Conservation (phyloP, 2,113 vertebrate species). For the Eulemur macaco region DNA sequence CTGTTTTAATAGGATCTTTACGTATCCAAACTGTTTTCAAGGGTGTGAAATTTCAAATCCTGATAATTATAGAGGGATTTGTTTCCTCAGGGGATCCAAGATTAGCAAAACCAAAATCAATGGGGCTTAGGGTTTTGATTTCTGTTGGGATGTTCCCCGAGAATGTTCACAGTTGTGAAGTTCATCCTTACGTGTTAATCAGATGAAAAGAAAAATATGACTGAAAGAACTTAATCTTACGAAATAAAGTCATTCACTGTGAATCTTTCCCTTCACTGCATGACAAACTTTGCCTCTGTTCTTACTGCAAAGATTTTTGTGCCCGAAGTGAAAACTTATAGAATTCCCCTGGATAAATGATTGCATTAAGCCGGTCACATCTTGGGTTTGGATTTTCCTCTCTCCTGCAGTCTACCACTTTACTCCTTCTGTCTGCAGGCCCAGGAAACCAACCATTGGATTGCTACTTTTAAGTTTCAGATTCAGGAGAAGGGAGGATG, state of each 20-base stretch:
- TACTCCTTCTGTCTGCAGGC: neutral
- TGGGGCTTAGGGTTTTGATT: neutral
- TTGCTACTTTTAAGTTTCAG: neutral
- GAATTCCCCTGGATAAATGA: neutral
- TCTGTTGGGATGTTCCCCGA: neutral
- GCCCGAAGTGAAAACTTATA: neutral
- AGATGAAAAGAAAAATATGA: neutral
- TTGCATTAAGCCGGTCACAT: neutral
- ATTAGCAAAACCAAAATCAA: slow-evolving; percentile 32
- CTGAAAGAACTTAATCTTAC: neutral
- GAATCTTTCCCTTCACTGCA: neutral
- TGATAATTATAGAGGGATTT: slow-evolving; percentile 37
- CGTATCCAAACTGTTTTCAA: slow-evolving; percentile 43
- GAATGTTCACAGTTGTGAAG: neutral
- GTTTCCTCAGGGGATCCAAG: slow-evolving; percentile 8
- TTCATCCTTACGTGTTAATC: neutral
- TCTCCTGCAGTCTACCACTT: neutral
- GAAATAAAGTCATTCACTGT: neutral
- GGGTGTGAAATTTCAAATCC: slow-evolving; percentile 57
- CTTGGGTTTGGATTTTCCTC: neutral
- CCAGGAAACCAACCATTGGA: neutral
- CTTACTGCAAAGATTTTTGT: neutral
- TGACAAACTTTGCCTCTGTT: neutral
- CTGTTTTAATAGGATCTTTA: slow-evolving; percentile 33
- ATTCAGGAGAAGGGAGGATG: neutral